phyloP scores from a whole-genome alignment of 2,888 invertebrate species.

The Torymus aiolomorphi region DNA sequence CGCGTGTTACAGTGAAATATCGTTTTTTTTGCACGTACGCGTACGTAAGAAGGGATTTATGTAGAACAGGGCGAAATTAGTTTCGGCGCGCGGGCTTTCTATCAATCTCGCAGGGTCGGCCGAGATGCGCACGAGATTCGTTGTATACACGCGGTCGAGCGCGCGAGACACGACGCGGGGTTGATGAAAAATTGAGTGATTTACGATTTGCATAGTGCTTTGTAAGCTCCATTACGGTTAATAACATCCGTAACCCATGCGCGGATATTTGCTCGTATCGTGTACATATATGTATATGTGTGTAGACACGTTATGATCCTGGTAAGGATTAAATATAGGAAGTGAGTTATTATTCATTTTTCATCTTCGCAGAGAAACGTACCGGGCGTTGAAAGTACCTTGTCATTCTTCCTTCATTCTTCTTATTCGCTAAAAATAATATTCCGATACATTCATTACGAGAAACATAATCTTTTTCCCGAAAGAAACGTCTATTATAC shows the following conservation, averaged over 20 bases:
- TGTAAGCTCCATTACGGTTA: slow-evolving; percentile 19
- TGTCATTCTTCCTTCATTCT: no score
- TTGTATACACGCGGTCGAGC: not conserved
- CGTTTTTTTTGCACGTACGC: slow-evolving; percentile 13
- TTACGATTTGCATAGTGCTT: slow-evolving; percentile 11
- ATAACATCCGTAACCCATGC: not conserved
- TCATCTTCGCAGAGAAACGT: not conserved
- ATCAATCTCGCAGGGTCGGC: slow-evolving; percentile 30
- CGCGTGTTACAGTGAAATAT: slow-evolving; percentile 28
- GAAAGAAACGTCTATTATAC: no score
- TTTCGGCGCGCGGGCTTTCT: slow-evolving; percentile 2
- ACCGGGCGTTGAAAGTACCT: no score
- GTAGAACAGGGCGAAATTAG: slow-evolving; percentile 24
- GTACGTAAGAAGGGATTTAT: not conserved
- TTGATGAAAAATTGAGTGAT: no score
- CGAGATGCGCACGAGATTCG: slow-evolving; percentile 12
- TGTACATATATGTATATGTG: no score
- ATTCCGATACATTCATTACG: no score
- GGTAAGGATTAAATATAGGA: no score
- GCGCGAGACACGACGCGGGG: no score
- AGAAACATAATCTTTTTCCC: no score
- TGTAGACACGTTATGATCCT: no score
- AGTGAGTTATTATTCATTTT: not conserved
- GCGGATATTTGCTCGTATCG: no score
- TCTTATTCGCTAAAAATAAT: no score